Evolutionary conservation across 2,113 vertebrate genomes (phyloP).

Genomic region (Promerops cafer): DNA sequence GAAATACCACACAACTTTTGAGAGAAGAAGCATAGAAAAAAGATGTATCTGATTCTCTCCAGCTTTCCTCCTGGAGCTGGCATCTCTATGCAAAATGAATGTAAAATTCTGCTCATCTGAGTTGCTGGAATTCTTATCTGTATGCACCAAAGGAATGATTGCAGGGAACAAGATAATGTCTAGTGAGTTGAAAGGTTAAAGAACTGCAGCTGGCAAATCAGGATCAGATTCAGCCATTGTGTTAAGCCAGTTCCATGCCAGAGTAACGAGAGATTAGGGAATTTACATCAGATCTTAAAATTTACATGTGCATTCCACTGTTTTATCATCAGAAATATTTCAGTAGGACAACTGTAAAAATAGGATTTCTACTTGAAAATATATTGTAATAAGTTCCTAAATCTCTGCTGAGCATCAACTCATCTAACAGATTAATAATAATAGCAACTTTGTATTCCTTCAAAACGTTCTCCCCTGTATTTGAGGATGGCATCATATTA

Average conservation of each 20-base stretch:
- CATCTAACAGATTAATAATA: not conserved
- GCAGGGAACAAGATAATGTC: not conserved
- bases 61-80: not conserved
- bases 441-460: not conserved
- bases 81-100: not conserved
- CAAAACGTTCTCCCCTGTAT: not conserved
- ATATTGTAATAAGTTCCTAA: not conserved
- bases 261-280: not conserved
- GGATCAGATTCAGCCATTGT: not conserved
- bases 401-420: not conserved
- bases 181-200: not conserved
- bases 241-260: not conserved
- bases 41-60: not conserved
- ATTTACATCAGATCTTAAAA: not conserved
- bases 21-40: not conserved
- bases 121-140: not conserved
- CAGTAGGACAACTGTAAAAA: not conserved
- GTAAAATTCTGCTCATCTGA: not conserved
- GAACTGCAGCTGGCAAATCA: not conserved
- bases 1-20: not conserved
- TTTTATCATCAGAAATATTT: not conserved
- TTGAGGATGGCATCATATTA: not conserved
- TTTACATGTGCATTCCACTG: not conserved
- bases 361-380: not conserved
- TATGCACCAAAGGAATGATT: not conserved